Evolutionary conservation across 2,113 vertebrate species (phyloP).

Genomic region (Herpetotheres cachinnans): DNA sequence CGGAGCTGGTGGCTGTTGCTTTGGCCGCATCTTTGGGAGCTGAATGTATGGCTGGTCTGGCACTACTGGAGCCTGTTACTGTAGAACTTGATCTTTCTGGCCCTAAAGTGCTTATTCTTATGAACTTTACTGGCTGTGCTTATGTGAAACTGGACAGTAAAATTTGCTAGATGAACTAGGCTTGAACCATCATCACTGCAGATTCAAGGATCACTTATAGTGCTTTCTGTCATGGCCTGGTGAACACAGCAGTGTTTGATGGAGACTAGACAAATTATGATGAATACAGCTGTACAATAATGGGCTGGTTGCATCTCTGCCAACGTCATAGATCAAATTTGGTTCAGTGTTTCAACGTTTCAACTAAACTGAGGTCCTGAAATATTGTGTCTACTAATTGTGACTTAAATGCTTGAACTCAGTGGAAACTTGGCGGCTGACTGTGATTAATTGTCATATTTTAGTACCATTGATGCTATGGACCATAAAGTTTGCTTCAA

Average conservation of each 20-base stretch:
- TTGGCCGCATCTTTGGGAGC: background rate
- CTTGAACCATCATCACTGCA: background rate
- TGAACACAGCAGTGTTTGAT: background rate
- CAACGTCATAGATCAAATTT: constrained; percentile 10
- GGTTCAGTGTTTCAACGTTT: background rate
- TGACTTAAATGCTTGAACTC: constrained; percentile 24
- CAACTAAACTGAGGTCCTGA: background rate
- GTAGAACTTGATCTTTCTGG: background rate
- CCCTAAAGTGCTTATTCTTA: background rate
- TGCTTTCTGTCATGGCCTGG: background rate
- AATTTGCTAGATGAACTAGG: background rate
- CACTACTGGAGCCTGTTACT: background rate
- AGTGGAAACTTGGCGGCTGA: background rate
- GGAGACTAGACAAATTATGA: background rate
- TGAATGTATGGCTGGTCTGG: background rate
- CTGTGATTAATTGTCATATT: constrained; percentile 31
- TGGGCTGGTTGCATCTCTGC: background rate
- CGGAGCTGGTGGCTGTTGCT: background rate
- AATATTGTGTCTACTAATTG: constrained; percentile 43
- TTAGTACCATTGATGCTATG: background rate
- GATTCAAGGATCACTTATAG: background rate
- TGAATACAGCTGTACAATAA: background rate
- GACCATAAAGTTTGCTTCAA: constrained; percentile 31
- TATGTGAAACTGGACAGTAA: background rate
- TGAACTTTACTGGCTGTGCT: background rate